Base-by-base conservation (phyloP, 2,113 vertebrate genomes). In the Salvelinus fontinalis region DNA sequence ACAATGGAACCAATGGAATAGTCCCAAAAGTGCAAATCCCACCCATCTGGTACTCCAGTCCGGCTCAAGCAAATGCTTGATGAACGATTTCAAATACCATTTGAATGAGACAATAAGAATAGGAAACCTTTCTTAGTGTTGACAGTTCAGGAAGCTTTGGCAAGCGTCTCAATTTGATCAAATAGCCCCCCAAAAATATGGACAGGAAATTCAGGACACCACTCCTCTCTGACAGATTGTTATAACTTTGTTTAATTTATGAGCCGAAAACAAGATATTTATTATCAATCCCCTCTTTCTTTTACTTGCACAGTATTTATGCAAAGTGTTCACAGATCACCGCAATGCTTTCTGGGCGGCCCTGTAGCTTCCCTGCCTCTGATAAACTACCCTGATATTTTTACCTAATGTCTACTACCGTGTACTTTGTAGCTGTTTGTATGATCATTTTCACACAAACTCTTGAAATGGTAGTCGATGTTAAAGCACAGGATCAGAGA, bases 221-320 rank as follows among this genome's bases (percentile, higher is more conserved):
- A 44, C 51, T 68, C 73, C 31, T 44, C 22, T 75, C 51, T 11
- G 20, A 67, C 14, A 51, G 64, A 34, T 67, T 80, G 66, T n/a
- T 67, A 24, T 11, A 8, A 67, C 7, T 70, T 44, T 44, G 49
- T 79, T 75, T 75, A 11, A 44, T 44, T 78, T 39, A 81, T 74
- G 74, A 66, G 54, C 59, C 22, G 18, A 79, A 44, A 77, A 20
- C 13, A 79, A 81, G 67, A 74, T 81, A 44, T 73, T 80, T 65
- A 59, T 34, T 44, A 44, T 44, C 5, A 79, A 27, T 26, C 54
- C 74, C 16, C 22, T 76, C 18, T 44, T 16, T 24, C 9, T 54
- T 73, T 8, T 2, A 5, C 67, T 51, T 6, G 27, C 20, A 67
- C 39, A 1, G 27, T 49, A 34, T 67, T 13, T 29, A 13, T 34